Evolutionary conservation across 2,113 vertebrate genomes (phyloP).

Genomic region (Raphicerus campestris): DNA sequence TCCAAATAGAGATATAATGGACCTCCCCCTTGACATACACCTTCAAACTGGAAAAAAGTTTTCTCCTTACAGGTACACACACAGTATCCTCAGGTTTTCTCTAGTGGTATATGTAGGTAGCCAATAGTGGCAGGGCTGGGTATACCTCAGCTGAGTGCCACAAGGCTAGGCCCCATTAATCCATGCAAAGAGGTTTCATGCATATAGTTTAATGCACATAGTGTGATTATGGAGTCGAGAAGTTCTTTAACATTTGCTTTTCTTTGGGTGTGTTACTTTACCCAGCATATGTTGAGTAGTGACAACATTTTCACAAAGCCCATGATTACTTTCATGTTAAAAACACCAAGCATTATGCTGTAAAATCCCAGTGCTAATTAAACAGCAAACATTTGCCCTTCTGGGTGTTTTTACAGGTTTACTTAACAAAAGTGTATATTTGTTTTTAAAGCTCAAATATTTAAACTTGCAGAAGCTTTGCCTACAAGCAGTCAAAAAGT

Average conservation of each 20-base stretch:
- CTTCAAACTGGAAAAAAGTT: not conserved
- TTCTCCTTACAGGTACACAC: not conserved
- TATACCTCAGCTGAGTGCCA: not conserved
- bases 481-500: conserved; percentile 77
- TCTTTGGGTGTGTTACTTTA: not conserved
- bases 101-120: not conserved
- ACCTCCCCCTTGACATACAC: not conserved
- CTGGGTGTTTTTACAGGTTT: conserved; percentile 67
- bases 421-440: conserved; percentile 60
- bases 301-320: conserved; percentile 38
- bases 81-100: not conserved
- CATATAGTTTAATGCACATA: not conserved
- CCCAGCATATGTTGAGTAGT: conserved; percentile 16
- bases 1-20: not conserved
- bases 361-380: conserved; percentile 53
- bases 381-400: conserved; percentile 52
- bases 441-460: conserved; percentile 75
- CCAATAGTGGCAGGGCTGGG: not conserved
- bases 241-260: not conserved
- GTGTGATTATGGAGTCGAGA: not conserved
- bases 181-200: conserved; percentile 60
- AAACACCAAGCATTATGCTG: conserved; percentile 19
- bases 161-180: not conserved
- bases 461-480: conserved; percentile 75
- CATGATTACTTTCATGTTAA: not conserved